These are phyloP conservation scores for Limnephilus marmoratus DNA, from an alignment of 2,888 invertebrate species.

Conservation along the genomic window DNA sequence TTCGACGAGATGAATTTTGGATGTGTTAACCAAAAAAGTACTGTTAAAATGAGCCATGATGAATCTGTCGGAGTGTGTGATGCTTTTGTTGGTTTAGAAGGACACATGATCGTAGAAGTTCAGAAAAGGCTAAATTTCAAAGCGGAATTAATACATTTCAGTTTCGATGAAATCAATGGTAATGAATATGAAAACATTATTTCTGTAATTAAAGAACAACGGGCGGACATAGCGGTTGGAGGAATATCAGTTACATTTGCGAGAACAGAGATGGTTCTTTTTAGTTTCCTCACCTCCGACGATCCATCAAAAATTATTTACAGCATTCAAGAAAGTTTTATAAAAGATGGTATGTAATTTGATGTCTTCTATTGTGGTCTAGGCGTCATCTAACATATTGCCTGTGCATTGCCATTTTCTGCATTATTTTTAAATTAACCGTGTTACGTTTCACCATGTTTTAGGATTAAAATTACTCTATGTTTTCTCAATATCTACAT, in stretches of 20 bases:
- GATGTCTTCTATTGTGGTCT: neutral
- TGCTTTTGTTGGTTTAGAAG: slow-evolving; percentile 19
- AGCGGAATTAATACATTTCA: neutral
- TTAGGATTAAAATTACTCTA: slow-evolving; percentile 17
- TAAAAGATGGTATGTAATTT: neutral
- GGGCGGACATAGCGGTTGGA: neutral
- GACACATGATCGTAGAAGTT: slow-evolving; percentile 28
- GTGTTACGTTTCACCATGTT: neutral
- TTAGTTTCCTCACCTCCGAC: neutral
- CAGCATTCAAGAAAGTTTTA: neutral
- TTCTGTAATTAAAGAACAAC: neutral
- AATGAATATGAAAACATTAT: neutral
- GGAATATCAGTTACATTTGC: neutral
- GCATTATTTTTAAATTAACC: neutral
- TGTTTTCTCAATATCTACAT: neutral
- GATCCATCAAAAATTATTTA: slow-evolving; percentile 18
- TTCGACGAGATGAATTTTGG: slow-evolving; percentile 17
- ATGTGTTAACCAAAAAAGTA: slow-evolving; percentile 17
- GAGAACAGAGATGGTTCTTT: neutral
- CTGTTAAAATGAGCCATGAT: neutral
- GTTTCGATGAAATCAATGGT: neutral
- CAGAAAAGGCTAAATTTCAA: slow-evolving; percentile 21
- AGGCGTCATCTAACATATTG: neutral
- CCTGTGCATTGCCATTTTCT: neutral
- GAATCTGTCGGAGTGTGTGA: neutral